A percentile compares a stretch with the other conserved stretches of the same genome.
Conservation (phyloP, 2,113 vertebrate genomes). For the Erythrocebus patas region DNA sequence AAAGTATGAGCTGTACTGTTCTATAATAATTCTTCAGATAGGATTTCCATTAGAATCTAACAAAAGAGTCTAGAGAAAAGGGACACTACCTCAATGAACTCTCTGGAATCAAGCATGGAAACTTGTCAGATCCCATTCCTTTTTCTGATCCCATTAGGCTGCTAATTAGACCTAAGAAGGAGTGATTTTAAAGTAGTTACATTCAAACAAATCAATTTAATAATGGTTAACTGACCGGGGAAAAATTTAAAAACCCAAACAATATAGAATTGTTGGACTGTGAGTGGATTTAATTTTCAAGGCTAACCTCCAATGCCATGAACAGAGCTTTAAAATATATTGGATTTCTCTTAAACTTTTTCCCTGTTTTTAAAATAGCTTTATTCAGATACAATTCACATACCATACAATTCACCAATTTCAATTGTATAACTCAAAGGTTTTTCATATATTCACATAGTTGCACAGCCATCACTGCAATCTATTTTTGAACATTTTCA, state of each 20-base stretch:
- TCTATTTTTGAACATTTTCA: neutral
- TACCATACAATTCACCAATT: neutral
- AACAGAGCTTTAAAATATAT: neutral
- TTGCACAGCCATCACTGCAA: neutral
- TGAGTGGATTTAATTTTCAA: conserved; percentile 5
- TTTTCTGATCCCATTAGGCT: neutral
- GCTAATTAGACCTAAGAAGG: neutral
- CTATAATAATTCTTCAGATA: neutral
- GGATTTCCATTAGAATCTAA: neutral
- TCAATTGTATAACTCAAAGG: neutral
- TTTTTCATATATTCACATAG: neutral
- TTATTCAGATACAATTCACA: neutral
- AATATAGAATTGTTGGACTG: neutral
- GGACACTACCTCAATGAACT: neutral
- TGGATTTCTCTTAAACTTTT: neutral
- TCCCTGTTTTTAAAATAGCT: neutral
- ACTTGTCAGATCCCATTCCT: neutral
- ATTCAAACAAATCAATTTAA: neutral
- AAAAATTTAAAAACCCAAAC: neutral
- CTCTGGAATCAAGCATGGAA: neutral
- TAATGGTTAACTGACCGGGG: neutral
- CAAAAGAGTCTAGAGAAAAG: neutral
- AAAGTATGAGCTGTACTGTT: neutral
- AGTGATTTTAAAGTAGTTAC: neutral
- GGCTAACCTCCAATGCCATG: neutral